phyloP scores from a whole-genome alignment of 2,113 vertebrate genomes.

The Mandrillus leucophaeus region DNA sequence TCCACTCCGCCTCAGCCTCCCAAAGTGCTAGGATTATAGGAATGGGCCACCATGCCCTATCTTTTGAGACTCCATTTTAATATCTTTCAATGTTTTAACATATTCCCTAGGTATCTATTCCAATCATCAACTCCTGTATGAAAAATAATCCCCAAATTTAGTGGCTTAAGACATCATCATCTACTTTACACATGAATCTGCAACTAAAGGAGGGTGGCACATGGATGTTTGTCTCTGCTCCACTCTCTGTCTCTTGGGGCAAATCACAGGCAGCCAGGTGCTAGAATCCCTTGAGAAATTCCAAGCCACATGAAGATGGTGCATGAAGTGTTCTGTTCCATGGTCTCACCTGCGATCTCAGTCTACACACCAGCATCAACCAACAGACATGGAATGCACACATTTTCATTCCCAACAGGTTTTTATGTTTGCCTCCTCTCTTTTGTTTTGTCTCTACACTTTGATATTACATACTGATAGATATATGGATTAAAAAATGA shows the following conservation, averaged over 20 bases:
- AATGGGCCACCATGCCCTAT: no score
- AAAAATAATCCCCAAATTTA: not conserved
- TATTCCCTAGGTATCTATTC: not conserved
- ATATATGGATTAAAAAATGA: not conserved
- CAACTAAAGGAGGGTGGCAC: not conserved
- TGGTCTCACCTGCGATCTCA: not conserved
- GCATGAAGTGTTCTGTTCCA: not conserved
- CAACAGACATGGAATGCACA: not conserved
- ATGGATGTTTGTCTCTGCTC: not conserved
- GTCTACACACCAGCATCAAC: not conserved
- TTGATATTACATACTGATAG: not conserved
- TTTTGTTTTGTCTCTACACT: not conserved
- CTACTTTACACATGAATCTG: not conserved
- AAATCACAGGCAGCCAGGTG: not conserved
- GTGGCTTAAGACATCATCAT: not conserved
- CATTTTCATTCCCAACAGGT: not conserved
- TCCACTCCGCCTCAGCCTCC: no score
- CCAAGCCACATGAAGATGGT: not conserved
- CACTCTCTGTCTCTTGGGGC: not conserved
- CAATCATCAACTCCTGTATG: not conserved
- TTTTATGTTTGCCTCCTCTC: not conserved
- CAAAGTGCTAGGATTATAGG: no score
- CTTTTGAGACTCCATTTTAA: not conserved
- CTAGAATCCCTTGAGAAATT: not conserved
- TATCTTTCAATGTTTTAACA: not conserved